Evolutionary conservation across 2,888 invertebrate species (phyloP).

Genomic region (Drosophila algonquin): DNA sequence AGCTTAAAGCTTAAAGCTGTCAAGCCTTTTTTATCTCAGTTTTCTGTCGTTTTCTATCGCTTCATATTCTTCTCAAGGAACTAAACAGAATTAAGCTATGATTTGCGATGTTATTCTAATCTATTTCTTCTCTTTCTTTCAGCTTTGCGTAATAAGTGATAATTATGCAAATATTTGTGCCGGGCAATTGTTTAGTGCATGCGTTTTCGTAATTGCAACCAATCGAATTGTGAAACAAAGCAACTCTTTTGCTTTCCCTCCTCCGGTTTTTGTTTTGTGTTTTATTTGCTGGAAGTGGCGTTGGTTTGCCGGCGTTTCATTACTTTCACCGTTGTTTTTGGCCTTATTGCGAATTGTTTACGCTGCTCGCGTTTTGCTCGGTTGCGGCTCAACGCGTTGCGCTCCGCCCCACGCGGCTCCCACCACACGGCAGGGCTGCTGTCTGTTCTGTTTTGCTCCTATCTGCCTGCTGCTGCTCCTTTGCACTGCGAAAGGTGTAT

Average conservation of each 20-base stretch:
- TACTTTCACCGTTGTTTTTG: conserved; percentile 49
- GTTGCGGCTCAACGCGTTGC: conserved; percentile 73
- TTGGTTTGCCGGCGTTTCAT: conserved; percentile 44
- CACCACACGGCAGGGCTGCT: background rate
- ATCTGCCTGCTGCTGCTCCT: conserved; percentile 1
- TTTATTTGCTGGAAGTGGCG: conserved; percentile 33
- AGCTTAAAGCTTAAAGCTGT: too few relatives aligned
- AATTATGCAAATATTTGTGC: background rate
- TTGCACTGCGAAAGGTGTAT: background rate
- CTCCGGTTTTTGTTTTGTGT: conserved; percentile 10
- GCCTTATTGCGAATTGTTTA: conserved; percentile 58
- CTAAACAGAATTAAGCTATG: background rate
- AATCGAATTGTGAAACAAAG: background rate
- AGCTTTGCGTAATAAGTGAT: too few relatives aligned
- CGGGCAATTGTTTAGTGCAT: background rate
- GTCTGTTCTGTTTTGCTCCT: too few relatives aligned
- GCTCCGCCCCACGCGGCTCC: background rate
- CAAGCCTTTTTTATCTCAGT: background rate
- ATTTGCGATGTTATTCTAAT: background rate
- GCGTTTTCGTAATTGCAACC: background rate
- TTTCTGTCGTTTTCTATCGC: too few relatives aligned
- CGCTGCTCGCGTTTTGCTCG: conserved; percentile 70
- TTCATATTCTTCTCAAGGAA: too few relatives aligned
- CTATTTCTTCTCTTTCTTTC: too few relatives aligned
- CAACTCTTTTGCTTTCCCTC: background rate